Evolutionary conservation across 2,888 invertebrate species (phyloP).

Genomic region (Dasysyrphus tricinctus): DNA sequence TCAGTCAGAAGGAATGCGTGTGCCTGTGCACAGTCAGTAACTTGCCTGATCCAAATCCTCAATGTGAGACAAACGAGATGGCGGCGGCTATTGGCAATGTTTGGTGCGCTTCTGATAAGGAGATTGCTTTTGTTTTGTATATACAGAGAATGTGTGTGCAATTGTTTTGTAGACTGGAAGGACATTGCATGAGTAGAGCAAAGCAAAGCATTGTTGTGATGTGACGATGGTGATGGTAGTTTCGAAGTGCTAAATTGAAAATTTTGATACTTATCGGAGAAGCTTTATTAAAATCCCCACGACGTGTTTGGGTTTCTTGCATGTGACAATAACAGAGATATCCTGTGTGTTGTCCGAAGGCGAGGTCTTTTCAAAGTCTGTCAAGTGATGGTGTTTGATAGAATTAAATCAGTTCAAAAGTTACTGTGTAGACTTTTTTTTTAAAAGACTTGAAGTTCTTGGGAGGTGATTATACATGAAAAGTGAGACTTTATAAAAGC

Average conservation of each 20-base stretch:
- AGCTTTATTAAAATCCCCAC: slow-evolving; percentile 59
- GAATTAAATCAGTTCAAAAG: neutral
- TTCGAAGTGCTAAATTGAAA: slow-evolving; percentile 46
- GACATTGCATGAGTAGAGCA: slow-evolving; percentile 1
- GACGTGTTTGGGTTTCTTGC: slow-evolving; percentile 5
- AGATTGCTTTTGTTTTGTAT: slow-evolving; percentile 6
- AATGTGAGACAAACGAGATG: slow-evolving; percentile 25
- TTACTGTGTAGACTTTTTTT: neutral
- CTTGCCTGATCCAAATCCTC: slow-evolving; percentile 31
- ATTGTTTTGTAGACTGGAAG: slow-evolving; percentile 61
- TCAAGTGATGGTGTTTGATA: neutral
- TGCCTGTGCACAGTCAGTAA: slow-evolving; percentile 14
- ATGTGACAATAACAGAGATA: neutral
- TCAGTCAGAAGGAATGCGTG: slow-evolving; percentile 53
- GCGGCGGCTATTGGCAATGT: neutral
- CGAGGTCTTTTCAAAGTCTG: neutral
- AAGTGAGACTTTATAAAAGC: no score
- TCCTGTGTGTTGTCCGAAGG: neutral
- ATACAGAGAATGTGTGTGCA: neutral
- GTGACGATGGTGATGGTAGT: neutral
- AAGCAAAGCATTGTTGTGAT: neutral
- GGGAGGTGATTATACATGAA: no score
- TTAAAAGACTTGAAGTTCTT: no score
- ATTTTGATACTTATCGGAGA: slow-evolving; percentile 60
- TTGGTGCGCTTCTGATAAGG: slow-evolving; percentile 34